Evolutionary conservation across 2,113 vertebrate genomes (phyloP).

Genomic region (Urocolius indicus): DNA sequence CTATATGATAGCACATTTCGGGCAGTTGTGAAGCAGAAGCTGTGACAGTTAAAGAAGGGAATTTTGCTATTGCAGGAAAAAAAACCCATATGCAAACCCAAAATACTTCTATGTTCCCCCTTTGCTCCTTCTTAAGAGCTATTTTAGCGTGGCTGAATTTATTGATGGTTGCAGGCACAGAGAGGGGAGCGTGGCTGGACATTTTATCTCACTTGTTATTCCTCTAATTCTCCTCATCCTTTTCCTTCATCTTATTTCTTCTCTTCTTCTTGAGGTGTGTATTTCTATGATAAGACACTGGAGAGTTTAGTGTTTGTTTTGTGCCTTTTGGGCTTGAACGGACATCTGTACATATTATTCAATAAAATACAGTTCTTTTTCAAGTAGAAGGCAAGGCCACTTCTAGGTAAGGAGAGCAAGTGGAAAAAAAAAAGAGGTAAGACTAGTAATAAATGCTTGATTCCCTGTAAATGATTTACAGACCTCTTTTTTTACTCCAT

Average conservation of each 20-base stretch:
- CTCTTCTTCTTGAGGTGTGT: not conserved
- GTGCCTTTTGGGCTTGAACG: not conserved
- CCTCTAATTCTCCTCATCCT: not conserved
- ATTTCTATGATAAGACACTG: not conserved
- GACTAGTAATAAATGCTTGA: not conserved
- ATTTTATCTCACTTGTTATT: not conserved
- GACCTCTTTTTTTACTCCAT: conserved; percentile 22
- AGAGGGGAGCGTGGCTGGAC: not conserved
- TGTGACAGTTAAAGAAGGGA: not conserved
- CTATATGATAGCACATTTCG: not conserved
- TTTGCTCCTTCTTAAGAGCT: not conserved
- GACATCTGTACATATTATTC: not conserved
- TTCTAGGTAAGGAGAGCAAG: not conserved
- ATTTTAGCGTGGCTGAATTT: not conserved
- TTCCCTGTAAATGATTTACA: conserved; percentile 3
- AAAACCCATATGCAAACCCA: fast-evolving
- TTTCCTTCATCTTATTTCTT: not conserved
- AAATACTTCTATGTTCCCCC: not conserved
- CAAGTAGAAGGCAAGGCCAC: not conserved
- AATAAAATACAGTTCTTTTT: not conserved
- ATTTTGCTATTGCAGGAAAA: not conserved
- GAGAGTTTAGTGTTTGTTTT: not conserved
- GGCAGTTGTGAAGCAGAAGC: conserved; percentile 15
- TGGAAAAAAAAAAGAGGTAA: not conserved
- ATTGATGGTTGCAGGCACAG: not conserved